These are phyloP conservation scores for Neelides folsomi DNA, from an alignment of 2,888 invertebrate genomes.

Conservation along the genomic window DNA sequence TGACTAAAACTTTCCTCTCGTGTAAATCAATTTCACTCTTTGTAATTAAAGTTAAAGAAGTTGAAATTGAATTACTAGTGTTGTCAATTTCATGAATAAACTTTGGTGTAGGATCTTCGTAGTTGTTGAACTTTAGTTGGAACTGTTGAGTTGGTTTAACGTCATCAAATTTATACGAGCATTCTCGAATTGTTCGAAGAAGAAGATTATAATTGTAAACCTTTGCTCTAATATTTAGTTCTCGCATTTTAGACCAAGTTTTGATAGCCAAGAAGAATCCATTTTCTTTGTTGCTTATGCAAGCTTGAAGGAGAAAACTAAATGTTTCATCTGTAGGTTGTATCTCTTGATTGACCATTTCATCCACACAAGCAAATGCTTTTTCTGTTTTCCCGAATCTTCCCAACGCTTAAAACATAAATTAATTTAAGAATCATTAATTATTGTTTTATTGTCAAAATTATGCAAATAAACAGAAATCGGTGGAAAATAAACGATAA, in stretches of 20 bases:
- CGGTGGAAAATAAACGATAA: too few species aligned
- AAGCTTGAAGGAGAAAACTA: conserved; percentile 69
- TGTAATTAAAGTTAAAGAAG: too few species aligned
- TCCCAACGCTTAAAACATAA: conserved; percentile 53
- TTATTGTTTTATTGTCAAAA: too few species aligned
- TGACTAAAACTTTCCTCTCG: too few species aligned
- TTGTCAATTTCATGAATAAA: not conserved
- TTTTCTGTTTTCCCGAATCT: conserved; percentile 61
- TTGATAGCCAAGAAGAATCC: conserved; percentile 70
- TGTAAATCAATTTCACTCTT: too few species aligned
- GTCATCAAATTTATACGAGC: conserved; percentile 37
- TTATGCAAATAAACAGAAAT: too few species aligned
- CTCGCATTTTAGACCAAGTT: conserved; percentile 71
- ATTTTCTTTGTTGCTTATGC: conserved; percentile 59
- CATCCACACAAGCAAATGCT: conserved; percentile 71
- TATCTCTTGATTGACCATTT: conserved; percentile 47
- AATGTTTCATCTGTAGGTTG: conserved; percentile 54
- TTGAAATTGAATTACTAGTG: not conserved
- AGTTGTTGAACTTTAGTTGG: too few species aligned
- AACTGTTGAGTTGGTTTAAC: not conserved
- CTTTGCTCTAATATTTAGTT: conserved; percentile 51
- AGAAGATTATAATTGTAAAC: conserved; percentile 67
- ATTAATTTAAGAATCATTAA: too few species aligned
- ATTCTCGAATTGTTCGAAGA: conserved; percentile 64
- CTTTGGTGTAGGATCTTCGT: not conserved